Evolutionary conservation across 2,113 vertebrate species (phyloP).

Genomic region (Xerus inauris): DNA sequence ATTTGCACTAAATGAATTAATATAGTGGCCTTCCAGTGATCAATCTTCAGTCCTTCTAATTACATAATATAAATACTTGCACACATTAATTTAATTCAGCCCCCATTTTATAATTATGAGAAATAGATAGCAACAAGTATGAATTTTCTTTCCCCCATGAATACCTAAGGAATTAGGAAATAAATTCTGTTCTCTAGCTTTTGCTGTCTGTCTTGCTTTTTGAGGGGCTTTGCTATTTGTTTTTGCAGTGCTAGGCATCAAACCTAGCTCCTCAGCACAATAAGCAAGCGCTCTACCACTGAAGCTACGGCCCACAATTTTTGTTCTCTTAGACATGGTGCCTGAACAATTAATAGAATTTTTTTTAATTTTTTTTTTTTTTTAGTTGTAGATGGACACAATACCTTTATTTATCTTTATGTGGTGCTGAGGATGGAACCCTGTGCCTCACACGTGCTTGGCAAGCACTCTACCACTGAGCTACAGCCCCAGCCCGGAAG

Average conservation of each 20-base stretch:
- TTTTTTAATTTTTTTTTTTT: no score
- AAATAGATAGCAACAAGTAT: neutral
- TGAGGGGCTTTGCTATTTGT: no score
- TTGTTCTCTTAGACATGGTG: neutral
- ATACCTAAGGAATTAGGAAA: neutral
- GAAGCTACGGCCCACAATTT: neutral
- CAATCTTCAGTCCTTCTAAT: conserved; percentile 31
- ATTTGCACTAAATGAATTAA: neutral
- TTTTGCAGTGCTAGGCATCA: no score
- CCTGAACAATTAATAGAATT: neutral
- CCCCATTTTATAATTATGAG: neutral
- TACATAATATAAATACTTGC: neutral
- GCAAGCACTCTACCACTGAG: neutral
- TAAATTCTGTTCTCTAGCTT: neutral
- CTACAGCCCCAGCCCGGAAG: neutral
- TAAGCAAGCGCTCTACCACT: no score
- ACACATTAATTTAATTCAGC: conserved; percentile 2
- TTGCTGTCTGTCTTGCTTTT: no score
- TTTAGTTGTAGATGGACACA: no score
- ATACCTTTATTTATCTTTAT: no score
- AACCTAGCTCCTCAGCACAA: no score
- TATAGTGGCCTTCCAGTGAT: neutral
- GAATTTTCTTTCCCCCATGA: conserved; percentile 15
- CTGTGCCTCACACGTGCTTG: no score
- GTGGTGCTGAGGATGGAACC: neutral